Percentiles rank a stretch among this genome's conserved stretches.
These are phyloP conservation scores for Drosophila hydei DNA, from an alignment of 1,140 invertebrate genomes.

Conservation along the genomic window DNA sequence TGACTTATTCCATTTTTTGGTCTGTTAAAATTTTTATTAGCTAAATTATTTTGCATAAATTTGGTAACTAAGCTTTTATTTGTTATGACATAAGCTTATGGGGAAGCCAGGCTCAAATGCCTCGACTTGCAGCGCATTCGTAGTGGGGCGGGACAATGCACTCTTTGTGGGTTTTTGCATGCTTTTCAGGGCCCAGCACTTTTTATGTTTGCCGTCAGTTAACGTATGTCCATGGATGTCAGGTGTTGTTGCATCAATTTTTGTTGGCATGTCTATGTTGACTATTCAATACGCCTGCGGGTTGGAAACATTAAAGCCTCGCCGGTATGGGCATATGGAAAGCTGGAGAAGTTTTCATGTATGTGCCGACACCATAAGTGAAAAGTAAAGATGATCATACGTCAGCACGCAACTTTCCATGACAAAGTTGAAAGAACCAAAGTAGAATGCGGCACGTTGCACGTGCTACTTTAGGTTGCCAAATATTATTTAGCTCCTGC, in stretches of 20 bases:
- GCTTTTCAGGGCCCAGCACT: conserved; percentile 8
- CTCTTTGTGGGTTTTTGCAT: conserved; percentile 7
- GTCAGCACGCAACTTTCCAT: conserved; percentile 54
- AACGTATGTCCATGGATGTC: conserved; percentile 16
- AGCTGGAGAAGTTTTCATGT: conserved; percentile 27
- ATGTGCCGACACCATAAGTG: conserved; percentile 43
- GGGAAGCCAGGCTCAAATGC: neutral
- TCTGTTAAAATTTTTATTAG: no score
- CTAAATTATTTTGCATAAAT: no score
- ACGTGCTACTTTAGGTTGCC: conserved; percentile 53
- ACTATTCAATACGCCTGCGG: conserved; percentile 39
- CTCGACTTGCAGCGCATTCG: neutral
- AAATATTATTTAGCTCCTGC: conserved; percentile 52
- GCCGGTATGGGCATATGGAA: conserved; percentile 22
- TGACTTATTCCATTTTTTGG: no score
- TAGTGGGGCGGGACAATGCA: neutral
- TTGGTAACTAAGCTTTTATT: no score
- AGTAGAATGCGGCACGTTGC: conserved; percentile 54
- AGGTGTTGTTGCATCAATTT: conserved; percentile 27
- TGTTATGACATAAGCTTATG: neutral
- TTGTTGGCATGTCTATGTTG: conserved; percentile 43
- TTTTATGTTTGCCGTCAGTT: conserved; percentile 60
- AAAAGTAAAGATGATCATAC: conserved; percentile 44
- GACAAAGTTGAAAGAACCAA: conserved; percentile 42
- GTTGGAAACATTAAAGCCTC: neutral